Percentiles rank a stretch among this genome's conserved stretches.
These are phyloP conservation scores for Daktulosphaira vitifoliae DNA, from an alignment of 1,140 invertebrate species.

Conservation along the genomic window DNA sequence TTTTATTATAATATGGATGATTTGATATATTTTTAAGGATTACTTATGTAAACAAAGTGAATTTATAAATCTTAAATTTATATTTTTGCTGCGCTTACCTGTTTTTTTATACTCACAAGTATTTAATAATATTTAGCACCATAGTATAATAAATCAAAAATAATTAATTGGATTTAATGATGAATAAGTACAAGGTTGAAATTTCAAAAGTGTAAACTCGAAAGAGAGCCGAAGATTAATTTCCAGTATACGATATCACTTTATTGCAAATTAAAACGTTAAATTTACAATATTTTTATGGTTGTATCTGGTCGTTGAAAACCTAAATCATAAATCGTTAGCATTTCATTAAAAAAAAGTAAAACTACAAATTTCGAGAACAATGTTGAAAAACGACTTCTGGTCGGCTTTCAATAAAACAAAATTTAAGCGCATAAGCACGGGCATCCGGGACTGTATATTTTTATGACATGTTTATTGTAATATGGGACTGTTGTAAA, in stretches of 20 bases:
- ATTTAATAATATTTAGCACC: too few relatives aligned
- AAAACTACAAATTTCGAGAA: background rate
- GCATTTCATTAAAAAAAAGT: conserved; percentile 9
- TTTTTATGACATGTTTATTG: conserved; percentile 32
- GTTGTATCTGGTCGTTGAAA: conserved; percentile 19
- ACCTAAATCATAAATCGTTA: conserved; percentile 29
- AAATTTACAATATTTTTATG: conserved; percentile 21
- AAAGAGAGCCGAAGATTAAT: too few relatives aligned
- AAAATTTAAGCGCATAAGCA: background rate
- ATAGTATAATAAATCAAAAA: too few relatives aligned
- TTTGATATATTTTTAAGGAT: too few relatives aligned
- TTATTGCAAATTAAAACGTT: conserved; percentile 1
- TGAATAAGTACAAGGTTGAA: too few relatives aligned
- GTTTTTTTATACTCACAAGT: too few relatives aligned
- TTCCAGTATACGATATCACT: background rate
- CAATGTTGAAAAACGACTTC: conserved; percentile 33
- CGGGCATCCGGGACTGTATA: background rate
- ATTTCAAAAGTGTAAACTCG: too few relatives aligned
- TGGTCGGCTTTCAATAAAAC: conserved; percentile 31
- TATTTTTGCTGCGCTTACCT: too few relatives aligned
- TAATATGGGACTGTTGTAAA: conserved; percentile 13
- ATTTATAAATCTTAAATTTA: too few relatives aligned
- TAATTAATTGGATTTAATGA: too few relatives aligned
- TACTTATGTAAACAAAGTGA: too few relatives aligned
- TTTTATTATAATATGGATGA: too few relatives aligned